Base-by-base conservation (phyloP, 1,140 invertebrate species). In the Octopus bimaculoides region DNA sequence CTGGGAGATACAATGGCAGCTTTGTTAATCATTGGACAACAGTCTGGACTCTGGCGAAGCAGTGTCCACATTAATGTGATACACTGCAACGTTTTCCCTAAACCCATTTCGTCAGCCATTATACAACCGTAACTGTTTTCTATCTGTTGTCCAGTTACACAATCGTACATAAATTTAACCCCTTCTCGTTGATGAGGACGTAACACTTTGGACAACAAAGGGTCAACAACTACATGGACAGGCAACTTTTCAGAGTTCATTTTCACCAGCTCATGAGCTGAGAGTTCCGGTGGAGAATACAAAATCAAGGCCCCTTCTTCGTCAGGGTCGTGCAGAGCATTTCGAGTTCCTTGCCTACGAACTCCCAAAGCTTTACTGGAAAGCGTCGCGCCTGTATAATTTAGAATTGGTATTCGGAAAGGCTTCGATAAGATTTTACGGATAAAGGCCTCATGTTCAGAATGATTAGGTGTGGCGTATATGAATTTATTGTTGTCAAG, bases 121-220 rank as follows among this genome's bases (percentile, higher is more conserved):
- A 99, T 99, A 86, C 97, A 99, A 4, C 98, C 97, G 92, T 93
- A 95, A 81, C 94, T 95, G 84, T 93, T 92, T 81, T 95, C 94
- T 82, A 99, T 98, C 86, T 96, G 93, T 80, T 92, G 91, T 17
- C 98, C 98, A 55, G 96, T 98, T 3, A 99, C 97, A 92, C 98
- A 99, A 88, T 99, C 97, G 89, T 98, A 99, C 97, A 99, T 99
- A 89, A 99, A 99, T 88, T 98, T 97, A 0, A 99, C 98, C 54
- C 98, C 98, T 92, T 99, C 98, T 80, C 98, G 93, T 91, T 99
- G 98, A 94, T 99, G 98, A 20, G 98, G 98, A 78, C 98, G 91
- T 6, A 99, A 91, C 77, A 99, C 94, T 87, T 96, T 95, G 54
- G 94, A 94, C 17, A 99, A 91, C 0, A 96, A 85, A 8, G 97